Evolutionary conservation across 2,888 invertebrate species (phyloP).

Genomic region (Acronicta alni): DNA sequence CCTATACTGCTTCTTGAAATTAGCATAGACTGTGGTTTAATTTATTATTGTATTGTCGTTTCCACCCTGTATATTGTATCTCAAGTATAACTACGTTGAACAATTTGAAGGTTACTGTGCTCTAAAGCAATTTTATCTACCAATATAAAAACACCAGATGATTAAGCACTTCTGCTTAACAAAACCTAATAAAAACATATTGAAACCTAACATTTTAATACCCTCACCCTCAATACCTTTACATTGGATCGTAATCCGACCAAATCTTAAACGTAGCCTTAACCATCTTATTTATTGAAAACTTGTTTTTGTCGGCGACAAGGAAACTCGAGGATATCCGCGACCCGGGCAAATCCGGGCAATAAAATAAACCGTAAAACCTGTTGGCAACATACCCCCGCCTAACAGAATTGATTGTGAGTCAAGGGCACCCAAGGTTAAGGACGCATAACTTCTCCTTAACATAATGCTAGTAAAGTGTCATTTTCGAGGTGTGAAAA

Average conservation of each 20-base stretch:
- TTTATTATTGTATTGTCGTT: no score
- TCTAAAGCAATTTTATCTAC: no score
- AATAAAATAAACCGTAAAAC: slow-evolving; percentile 80
- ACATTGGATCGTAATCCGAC: slow-evolving; percentile 47
- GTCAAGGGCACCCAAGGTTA: slow-evolving; percentile 78
- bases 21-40: no score
- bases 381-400: slow-evolving; percentile 73
- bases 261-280: slow-evolving; percentile 18
- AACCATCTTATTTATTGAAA: slow-evolving; percentile 71
- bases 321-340: slow-evolving; percentile 60
- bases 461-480: slow-evolving; percentile 43
- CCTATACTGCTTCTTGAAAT: no score
- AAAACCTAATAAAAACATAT: slow-evolving; percentile 8
- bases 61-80: no score
- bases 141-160: no score
- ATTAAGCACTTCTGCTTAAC: no score
- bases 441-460: slow-evolving; percentile 50
- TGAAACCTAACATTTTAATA: slow-evolving; percentile 11
- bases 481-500: slow-evolving; percentile 39
- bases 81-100: no score
- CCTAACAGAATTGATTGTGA: slow-evolving; percentile 63
- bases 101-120: no score
- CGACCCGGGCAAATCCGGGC: slow-evolving; percentile 65
- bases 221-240: slow-evolving; percentile 24
- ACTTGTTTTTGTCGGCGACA: slow-evolving; percentile 70